These are phyloP conservation scores for Acrobasis suavella DNA, from an alignment of 2,888 invertebrate species.

Conservation along the genomic window DNA sequence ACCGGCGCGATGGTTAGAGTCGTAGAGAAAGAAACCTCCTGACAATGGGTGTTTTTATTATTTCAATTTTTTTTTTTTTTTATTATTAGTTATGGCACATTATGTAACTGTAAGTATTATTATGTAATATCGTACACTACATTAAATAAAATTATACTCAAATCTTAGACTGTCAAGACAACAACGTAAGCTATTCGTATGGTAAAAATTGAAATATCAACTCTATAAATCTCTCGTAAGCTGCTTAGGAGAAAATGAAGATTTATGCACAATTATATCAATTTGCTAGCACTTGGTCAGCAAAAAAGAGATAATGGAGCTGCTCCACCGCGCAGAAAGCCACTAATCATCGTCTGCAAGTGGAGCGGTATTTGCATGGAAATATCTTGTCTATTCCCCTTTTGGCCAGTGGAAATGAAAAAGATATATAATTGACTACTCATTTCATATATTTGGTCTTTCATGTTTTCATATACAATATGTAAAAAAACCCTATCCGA, in stretches of 20 bases:
- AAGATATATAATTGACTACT: neutral
- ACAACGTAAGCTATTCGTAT: neutral
- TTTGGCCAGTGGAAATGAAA: neutral
- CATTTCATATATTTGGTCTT: neutral
- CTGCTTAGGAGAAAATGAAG: constrained; percentile 5
- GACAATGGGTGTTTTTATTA: no score
- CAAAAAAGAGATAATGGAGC: constrained; percentile 6
- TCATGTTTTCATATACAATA: no score
- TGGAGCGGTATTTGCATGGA: constrained; percentile 1
- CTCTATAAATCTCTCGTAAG: neutral
- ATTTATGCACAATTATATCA: constrained; percentile 11
- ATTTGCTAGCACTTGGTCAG: neutral
- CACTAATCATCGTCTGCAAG: neutral
- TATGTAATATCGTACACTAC: no score
- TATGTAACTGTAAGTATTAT: no score
- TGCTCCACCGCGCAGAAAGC: neutral
- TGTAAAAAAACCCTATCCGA: no score
- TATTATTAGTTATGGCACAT: no score
- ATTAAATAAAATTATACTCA: no score
- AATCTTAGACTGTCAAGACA: no score
- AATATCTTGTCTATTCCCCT: neutral
- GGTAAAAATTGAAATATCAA: neutral
- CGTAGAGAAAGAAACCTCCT: no score
- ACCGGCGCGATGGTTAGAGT: no score
- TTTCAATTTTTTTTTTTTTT: no score